Evolutionary conservation across 2,113 vertebrate genomes (phyloP).

Genomic region (Microtus montanus): DNA sequence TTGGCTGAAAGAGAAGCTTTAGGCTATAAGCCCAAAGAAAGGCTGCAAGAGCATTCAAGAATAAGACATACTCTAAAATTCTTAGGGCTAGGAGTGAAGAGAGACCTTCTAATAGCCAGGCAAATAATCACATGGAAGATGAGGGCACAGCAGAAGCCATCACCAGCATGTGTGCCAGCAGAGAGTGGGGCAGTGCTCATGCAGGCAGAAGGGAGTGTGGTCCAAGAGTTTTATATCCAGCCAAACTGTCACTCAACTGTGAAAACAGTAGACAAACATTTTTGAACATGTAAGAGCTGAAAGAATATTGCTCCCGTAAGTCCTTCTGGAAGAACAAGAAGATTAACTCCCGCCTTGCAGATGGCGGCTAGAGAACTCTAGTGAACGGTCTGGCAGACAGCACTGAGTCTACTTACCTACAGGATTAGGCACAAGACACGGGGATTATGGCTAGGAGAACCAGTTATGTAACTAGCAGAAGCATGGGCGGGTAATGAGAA

Average conservation of each 20-base stretch:
- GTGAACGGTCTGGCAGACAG: constrained; percentile 58
- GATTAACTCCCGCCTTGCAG: constrained; percentile 42
- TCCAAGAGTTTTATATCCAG: constrained; percentile 65
- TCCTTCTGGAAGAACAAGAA: constrained; percentile 61
- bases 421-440: constrained; percentile 69
- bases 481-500: background rate
- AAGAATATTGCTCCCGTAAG: constrained; percentile 63
- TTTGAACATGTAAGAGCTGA: constrained; percentile 74
- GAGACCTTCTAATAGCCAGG: background rate
- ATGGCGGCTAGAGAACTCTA: constrained; percentile 34
- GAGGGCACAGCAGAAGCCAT: background rate
- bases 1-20: constrained; percentile 16
- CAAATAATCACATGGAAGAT: background rate
- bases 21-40: constrained; percentile 10
- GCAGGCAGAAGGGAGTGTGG: background rate
- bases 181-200: background rate
- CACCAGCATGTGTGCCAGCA: background rate
- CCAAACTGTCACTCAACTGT: constrained; percentile 63
- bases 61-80: background rate
- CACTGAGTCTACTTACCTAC: constrained; percentile 25
- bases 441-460: constrained; percentile 63
- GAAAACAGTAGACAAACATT: constrained; percentile 52
- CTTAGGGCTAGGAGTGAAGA: background rate
- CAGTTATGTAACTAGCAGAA: constrained; percentile 62
- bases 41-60: background rate